Base-by-base conservation (phyloP, 2,113 vertebrate species). In the Gracilinanus agilis region DNA sequence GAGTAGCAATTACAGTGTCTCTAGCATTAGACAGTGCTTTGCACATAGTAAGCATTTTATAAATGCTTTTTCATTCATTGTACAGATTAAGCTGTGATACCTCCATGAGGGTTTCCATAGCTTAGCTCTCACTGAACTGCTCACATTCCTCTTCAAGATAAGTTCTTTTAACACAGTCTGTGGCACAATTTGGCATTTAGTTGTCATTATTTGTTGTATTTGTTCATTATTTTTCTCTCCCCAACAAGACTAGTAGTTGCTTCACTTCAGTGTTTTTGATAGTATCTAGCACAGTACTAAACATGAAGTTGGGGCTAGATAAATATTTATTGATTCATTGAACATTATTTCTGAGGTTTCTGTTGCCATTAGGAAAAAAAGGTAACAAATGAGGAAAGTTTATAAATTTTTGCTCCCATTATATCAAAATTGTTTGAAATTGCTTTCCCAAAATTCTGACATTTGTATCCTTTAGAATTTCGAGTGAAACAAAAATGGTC, bases 401-500 rank as follows among this genome's bases (percentile, higher is more conserved):
- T 91, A 75, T 91, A 89, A 89, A 29, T 83, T 92, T 2, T 13
- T 94, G 3, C 55, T 34, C 54, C 67, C 92, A 10, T 25, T 1
- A 24, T 27, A 2, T 2, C 2, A 3, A 44, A 61, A 49, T 91
- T 95, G 29, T 91, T 75, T 67, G 16, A 56, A 92, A 54, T 93
- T 67, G 9, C 44, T 90, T 83, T 16, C 29, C 61, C 34, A 67
- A 23, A 83, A 27, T 83, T 44, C 9, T 27, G n/a, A 40, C 54
- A 13, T 55, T 75, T 75, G 92, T 75, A 89, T 89, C 2, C 44
- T 95, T 53, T 92, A 40, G 88, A 29, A 9, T 90, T 55, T 95
- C 92, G 3, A 93, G 91, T 10, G 96, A 94, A 90, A 92, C 93
- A 95, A 21, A 92, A 92, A 61, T 89, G 24, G 55, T n/a, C 94